Evolutionary conservation across 2,888 invertebrate genomes (phyloP), one percentile per base, ranked within the genome.

Genomic region (Lypha dubia): DNA sequence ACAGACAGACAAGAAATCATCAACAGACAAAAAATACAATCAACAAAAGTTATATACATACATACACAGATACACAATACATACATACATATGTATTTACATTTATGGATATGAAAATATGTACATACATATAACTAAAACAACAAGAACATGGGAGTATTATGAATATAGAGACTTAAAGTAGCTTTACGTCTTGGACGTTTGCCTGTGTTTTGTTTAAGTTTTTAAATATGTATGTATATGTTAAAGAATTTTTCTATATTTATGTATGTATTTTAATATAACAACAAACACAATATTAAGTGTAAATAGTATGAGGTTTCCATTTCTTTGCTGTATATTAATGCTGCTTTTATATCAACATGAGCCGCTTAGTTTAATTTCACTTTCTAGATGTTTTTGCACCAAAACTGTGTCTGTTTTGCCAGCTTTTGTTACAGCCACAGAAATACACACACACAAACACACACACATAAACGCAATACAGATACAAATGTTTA

Each of bases 121-220:
- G 58, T 67, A 67, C 24, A 60, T 15, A 67, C 28, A 6, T 73
- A 67, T 51, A 62, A 53, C 67, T 68, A 70, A 51, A 80, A 71
- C 51, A 63, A 71, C 46, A 76, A 68, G 24, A 58, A 63, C 56
- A 68, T 35, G 51, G 58, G n/a, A 58, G 44, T 20, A 56, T 83
- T 68, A 71, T 68, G 75, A 67, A 79, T 80, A 73, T 79, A 80
- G 17, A 41, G 73, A 82, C 82, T 83, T 83, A 84, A 84, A 83
- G 83, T 84, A 75, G 79, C 74, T 83, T 70, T 71, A 76, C 73
- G 75, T 85, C 75, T 83, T 85, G 84, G 83, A 79, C 79, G 75
- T 79, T 75, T 70, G 68, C 32, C 51, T 70, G 60, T 67, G 49
- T 74, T 67, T 74, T 74, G 71, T 51, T 73, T 24, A 46, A 68